Percentiles rank a stretch among this genome's conserved stretches.
Conservation (phyloP, 2,113 vertebrate genomes). For the Alethe castanea region DNA sequence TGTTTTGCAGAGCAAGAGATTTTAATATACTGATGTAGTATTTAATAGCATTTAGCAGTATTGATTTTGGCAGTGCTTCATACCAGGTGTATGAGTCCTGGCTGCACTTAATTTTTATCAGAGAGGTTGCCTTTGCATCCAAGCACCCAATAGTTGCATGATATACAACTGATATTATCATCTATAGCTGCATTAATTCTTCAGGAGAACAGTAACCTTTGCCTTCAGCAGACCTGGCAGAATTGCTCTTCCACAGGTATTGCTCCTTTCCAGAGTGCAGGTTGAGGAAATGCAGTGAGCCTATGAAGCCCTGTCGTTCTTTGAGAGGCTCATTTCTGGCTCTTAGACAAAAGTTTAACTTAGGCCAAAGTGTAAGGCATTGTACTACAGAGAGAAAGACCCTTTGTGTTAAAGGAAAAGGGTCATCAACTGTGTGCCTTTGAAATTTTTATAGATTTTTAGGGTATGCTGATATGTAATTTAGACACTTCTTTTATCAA, state of each 20-base stretch:
- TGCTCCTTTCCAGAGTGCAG: not conserved
- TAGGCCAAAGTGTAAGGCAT: not conserved
- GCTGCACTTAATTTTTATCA: not conserved
- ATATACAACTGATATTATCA: not conserved
- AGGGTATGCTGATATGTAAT: not conserved
- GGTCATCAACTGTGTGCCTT: not conserved
- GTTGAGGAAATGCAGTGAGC: not conserved
- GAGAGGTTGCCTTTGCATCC: not conserved
- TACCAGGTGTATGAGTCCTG: not conserved
- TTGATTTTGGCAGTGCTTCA: not conserved
- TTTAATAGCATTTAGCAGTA: not conserved
- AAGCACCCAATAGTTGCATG: not conserved
- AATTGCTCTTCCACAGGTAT: not conserved
- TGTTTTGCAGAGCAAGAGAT: not conserved
- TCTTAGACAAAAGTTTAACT: not conserved
- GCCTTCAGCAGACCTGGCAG: not conserved
- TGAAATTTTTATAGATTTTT: not conserved
- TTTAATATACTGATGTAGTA: not conserved
- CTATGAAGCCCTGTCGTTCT: not conserved
- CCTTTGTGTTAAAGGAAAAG: not conserved
- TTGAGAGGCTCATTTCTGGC: not conserved
- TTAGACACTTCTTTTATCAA: not conserved
- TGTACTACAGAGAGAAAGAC: not conserved
- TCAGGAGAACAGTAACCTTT: not conserved
- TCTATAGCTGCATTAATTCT: not conserved